Base-by-base conservation (phyloP, 1,140 invertebrate genomes). In the Euura lappo region DNA sequence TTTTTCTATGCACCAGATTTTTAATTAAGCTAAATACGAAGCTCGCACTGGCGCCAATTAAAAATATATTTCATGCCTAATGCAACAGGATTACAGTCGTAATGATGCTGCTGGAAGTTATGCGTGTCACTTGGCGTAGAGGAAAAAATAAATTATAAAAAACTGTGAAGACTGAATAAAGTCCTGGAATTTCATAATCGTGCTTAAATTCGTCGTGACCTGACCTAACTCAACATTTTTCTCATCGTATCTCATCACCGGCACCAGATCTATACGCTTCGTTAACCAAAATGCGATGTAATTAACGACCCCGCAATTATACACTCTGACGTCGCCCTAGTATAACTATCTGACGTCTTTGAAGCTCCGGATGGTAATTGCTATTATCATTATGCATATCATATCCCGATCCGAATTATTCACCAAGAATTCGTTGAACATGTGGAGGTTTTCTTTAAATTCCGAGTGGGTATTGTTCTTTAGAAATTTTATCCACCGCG, bases 211-310 rank as follows among this genome's bases (percentile, higher is more conserved):
- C 13, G 51, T n/a, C 28, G 13, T 60, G 13, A 60, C 13, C 10
- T 60, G 51, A 28, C 28, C 28, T 28, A 28, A 28, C 28, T 1
- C 28, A 28, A 28, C 28, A 28, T 28, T 28, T 28, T 28, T 28
- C 28, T 28, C 28, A 28, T 28, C 28, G 28, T 28, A 28, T 28
- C 28, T 28, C 28, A 28, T 28, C 28, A 28, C 28, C 28, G 28
- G 51, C 51, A 60, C 13, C 51, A 11, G 51, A 60, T 60, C 51
- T 60, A 11, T 60, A 11, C 51, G 51, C 8, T 60, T 60, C 51
- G 51, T 60, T 60, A 60, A 60, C 51, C 51, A 60, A 60, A 60
- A 60, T 60, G 51, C 51, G 10, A n/a, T 60, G 51, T 60, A 60
- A 60, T 60, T 60, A 60, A 60, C 51, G 51, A 60, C 51, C 13